Conservation (phyloP, 2,888 invertebrate species). For the Dolomedes plantarius region DNA sequence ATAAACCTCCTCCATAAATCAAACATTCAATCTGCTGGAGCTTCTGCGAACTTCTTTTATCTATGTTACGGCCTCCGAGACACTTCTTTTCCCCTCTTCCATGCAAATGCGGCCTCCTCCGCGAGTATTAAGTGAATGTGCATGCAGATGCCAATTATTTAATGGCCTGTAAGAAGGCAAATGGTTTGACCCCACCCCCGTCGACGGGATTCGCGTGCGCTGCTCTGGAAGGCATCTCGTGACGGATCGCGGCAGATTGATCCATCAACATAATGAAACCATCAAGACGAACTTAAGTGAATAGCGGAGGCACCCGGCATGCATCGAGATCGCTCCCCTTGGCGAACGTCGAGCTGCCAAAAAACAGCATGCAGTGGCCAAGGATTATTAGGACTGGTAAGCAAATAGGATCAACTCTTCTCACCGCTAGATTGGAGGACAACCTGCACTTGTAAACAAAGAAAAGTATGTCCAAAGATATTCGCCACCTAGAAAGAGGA, state of each 20-base stretch:
- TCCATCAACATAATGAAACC: conserved; percentile 67
- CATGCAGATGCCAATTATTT: conserved; percentile 69
- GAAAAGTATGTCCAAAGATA: too few relatives aligned
- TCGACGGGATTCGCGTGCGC: conserved; percentile 31
- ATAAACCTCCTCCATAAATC: conserved; percentile 4
- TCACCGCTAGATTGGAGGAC: too few relatives aligned
- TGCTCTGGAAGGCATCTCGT: conserved; percentile 8
- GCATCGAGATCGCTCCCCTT: too few relatives aligned
- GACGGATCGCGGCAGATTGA: conserved; percentile 35
- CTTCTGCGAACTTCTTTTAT: neutral
- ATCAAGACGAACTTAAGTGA: conserved; percentile 53
- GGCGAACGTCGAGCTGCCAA: too few relatives aligned
- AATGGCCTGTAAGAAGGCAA: conserved; percentile 62
- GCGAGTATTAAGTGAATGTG: conserved; percentile 50
- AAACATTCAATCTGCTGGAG: neutral
- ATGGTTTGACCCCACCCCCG: conserved; percentile 22
- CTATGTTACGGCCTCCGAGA: neutral
- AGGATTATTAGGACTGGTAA: too few relatives aligned
- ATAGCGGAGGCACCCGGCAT: neutral
- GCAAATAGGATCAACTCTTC: too few relatives aligned
- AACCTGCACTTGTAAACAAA: too few relatives aligned
- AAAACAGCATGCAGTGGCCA: too few relatives aligned
- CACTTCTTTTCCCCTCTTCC: neutral
- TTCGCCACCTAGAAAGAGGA: too few relatives aligned
- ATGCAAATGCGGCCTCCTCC: conserved; percentile 29